Evolutionary conservation across 2,797 vertebrate genomes (phyloP).

Genomic region (Melanogrammus aeglefinus): DNA sequence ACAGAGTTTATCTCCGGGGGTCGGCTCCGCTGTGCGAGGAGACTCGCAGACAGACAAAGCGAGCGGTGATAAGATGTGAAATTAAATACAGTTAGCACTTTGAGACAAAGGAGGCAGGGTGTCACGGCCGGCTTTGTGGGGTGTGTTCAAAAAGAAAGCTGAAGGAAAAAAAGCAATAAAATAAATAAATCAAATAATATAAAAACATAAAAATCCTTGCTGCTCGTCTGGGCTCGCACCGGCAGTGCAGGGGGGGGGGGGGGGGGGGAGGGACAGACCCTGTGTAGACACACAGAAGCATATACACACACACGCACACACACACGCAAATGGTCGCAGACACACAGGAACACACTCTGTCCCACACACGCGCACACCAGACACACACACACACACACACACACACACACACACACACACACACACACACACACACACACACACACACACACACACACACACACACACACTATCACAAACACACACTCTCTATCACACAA

Average conservation of each 20-base stretch:
- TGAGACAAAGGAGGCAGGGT: conserved; percentile 74
- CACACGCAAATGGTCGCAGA: too few species aligned
- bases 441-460: too few species aligned
- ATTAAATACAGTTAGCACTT: conserved; percentile 85
- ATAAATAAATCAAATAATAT: too few species aligned
- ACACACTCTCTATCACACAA: too few species aligned
- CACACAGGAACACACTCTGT: too few species aligned
- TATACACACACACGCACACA: neutral
- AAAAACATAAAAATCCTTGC: conserved; percentile 33
- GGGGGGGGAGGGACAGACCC: too few species aligned
- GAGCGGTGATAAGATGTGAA: conserved; percentile 77
- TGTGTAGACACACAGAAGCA: neutral
- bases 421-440: too few species aligned
- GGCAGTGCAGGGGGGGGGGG: too few species aligned
- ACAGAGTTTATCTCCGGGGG: conserved; percentile 86
- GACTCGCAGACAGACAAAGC: conserved; percentile 79
- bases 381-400: too few species aligned
- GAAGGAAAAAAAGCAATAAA: too few species aligned
- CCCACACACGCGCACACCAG: conserved; percentile 1
- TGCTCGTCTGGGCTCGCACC: conserved; percentile 46
- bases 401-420: too few species aligned
- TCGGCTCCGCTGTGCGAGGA: conserved; percentile 74
- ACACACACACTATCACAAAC: too few species aligned
- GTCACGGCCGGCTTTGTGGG: conserved; percentile 68
- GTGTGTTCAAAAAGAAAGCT: conserved; percentile 5